Conservation (phyloP, 1,140 invertebrate species). For the Scaptodrosophila lebanonensis region DNA sequence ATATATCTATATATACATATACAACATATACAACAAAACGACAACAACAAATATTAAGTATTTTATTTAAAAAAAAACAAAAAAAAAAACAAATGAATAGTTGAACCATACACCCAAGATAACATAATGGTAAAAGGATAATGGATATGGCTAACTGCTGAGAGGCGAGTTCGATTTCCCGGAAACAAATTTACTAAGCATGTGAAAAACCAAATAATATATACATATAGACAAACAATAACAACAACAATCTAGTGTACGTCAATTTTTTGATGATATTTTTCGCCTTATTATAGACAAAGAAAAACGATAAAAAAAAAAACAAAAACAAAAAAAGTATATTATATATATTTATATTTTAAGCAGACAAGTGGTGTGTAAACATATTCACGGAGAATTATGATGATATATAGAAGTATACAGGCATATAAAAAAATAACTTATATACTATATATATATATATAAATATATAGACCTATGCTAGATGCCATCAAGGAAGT, state of each 20-base stretch:
- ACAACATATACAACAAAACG: constrained; percentile 60
- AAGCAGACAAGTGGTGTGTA: constrained; percentile 1
- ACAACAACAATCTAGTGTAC: constrained; percentile 70
- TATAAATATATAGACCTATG: too few species aligned
- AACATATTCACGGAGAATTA: constrained; percentile 6
- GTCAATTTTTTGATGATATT: constrained; percentile 75
- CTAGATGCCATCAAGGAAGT: too few species aligned
- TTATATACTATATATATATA: too few species aligned
- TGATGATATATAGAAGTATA: background rate
- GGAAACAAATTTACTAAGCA: constrained; percentile 1
- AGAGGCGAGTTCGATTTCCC: constrained; percentile 9
- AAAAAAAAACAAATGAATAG: constrained; percentile 22
- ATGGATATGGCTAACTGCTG: background rate
- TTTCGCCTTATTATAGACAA: constrained; percentile 73
- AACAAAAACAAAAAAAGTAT: constrained; percentile 17
- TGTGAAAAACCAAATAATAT: constrained; percentile 28
- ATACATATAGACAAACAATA: constrained; percentile 26
- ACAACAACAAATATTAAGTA: constrained; percentile 48
- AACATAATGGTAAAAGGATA: background rate
- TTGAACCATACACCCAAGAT: constrained; percentile 24
- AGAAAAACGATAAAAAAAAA: constrained; percentile 19
- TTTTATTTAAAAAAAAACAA: constrained; percentile 41
- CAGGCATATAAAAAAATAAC: too few species aligned
- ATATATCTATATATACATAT: constrained; percentile 64
- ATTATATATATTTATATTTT: constrained; percentile 20